Base-by-base conservation (phyloP, 1,140 invertebrate genomes). In the Euura saliciscinereae region DNA sequence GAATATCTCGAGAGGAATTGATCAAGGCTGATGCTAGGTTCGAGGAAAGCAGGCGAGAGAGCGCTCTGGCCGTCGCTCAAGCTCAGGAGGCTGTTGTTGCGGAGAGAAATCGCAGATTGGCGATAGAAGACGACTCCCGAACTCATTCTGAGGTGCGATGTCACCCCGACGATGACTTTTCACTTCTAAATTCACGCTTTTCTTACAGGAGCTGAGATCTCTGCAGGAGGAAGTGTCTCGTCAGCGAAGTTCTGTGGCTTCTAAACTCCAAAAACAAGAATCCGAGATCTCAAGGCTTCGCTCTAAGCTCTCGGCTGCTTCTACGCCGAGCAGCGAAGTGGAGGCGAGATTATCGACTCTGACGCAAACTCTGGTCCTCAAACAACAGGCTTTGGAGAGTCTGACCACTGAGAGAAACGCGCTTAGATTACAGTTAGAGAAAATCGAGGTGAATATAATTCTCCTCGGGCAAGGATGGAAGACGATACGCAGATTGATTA, bases 341-440 rank as follows among this genome's bases (percentile, higher is more conserved):
- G 93, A 95, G 84, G 88, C 89, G 6, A 88, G 94, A 74, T 84
- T 96, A 2, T 89, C 92, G 71, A 87, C 90, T 2, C 86, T 96
- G 8, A 96, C 94, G 2, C 93, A 95, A 80, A 94, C 93, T 67
- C 86, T 96, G 13, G 94, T 96, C 70, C 89, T 93, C 72, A 96
- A 96, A 80, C 95, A 97, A 83, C 92, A 92, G 69, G 88, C 91
- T 70, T 79, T 97, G 44, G 95, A 96, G 84, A 89, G 90, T 43
- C 86, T 95, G 13, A 94, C 93, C 44, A 92, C 93, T 1, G 94
- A 96, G 78, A 91, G 93, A 77, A 95, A 95, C 88, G 94, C 94
- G 8, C 86, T 96, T 43, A 85, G 90, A 65, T 81, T 96, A 42
- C 94, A 96, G 80, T 83, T 96, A 43, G 95, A 96, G 82, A 92